Evolutionary conservation across 2,888 invertebrate species (phyloP).

Genomic region (Philopedon plagiatum): DNA sequence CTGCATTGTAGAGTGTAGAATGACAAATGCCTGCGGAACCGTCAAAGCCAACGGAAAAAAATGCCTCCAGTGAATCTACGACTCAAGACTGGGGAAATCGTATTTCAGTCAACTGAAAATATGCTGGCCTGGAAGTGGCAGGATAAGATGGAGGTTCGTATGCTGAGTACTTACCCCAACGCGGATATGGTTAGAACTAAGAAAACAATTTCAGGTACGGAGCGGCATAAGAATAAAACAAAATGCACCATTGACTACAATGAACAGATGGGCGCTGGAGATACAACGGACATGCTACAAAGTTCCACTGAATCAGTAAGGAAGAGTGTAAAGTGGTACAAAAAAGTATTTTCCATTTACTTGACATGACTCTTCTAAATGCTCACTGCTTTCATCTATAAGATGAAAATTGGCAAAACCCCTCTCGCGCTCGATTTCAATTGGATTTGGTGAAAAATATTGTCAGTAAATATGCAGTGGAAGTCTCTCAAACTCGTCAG

Average conservation of each 20-base stretch:
- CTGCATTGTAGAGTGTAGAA: too few relatives aligned
- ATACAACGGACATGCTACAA: conserved; percentile 55
- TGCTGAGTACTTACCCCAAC: background rate
- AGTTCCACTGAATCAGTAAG: conserved; percentile 50
- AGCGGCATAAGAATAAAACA: background rate
- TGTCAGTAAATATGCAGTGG: conserved; percentile 38
- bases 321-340: conserved; percentile 54
- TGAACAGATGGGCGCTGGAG: conserved; percentile 40
- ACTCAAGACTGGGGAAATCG: background rate
- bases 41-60: too few relatives aligned
- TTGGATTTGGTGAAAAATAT: conserved; percentile 47
- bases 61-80: conserved; percentile 38
- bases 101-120: background rate
- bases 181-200: background rate
- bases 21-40: too few relatives aligned
- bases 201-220: background rate
- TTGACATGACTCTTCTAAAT: conserved; percentile 54
- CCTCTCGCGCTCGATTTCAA: conserved; percentile 43
- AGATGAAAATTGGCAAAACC: conserved; percentile 37
- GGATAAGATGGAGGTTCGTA: conserved; percentile 53
- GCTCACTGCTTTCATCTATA: conserved; percentile 50
- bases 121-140: conserved; percentile 59
- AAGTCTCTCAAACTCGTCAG: background rate
- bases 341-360: conserved; percentile 58
- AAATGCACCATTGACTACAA: background rate